A percentile compares a stretch with the other conserved stretches of the same genome.
Conservation (phyloP, 2,797 vertebrate species). For the Takifugu ocellatus region DNA sequence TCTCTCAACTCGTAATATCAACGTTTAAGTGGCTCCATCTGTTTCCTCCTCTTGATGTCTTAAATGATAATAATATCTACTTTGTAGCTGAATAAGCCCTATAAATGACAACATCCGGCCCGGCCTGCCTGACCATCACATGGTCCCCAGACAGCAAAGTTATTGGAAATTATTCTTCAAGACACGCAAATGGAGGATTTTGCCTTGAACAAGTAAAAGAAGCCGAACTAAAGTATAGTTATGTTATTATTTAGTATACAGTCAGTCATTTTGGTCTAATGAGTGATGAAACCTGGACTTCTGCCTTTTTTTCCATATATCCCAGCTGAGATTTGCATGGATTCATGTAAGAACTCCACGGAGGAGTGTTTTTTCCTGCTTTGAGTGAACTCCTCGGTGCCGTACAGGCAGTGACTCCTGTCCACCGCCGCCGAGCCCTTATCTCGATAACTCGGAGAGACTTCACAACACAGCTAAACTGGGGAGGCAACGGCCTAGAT, state of each 20-base stretch:
- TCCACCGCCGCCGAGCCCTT: constrained; percentile 12
- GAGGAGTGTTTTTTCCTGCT: too few relatives aligned
- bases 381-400: neutral
- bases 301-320: neutral
- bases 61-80: constrained; percentile 23
- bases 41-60: constrained; percentile 8
- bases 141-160: constrained; percentile 15
- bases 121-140: constrained; percentile 31
- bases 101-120: constrained; percentile 31
- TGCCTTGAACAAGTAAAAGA: too few relatives aligned
- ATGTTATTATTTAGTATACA: constrained; percentile 9
- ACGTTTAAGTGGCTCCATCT: constrained; percentile 10
- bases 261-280: too few relatives aligned
- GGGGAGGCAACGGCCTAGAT: constrained; percentile 19
- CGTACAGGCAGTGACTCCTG: constrained; percentile 6
- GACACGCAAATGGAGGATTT: neutral
- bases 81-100: constrained; percentile 16
- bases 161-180: neutral
- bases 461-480: constrained; percentile 10
- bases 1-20: neutral
- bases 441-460: constrained; percentile 36
- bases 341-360: too few relatives aligned
- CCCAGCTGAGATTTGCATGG: constrained; percentile 15
- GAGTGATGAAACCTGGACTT: constrained; percentile 18
- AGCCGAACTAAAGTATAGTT: constrained; percentile 29